A percentile compares a stretch with the other conserved stretches of the same genome.
phyloP scores from a whole-genome alignment of 2,113 vertebrate species.

The Crocuta crocuta region DNA sequence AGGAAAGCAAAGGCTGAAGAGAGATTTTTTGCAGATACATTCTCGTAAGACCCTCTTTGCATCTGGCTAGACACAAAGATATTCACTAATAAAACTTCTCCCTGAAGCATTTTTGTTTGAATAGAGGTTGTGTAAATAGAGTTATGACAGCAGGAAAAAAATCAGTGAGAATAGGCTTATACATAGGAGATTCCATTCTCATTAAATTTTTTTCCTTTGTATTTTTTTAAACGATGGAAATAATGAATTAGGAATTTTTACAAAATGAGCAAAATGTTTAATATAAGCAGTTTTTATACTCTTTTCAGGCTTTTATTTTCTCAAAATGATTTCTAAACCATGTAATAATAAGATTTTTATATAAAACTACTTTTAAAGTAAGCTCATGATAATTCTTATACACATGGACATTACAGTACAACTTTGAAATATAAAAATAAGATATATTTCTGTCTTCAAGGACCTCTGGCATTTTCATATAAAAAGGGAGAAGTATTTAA shows the following conservation, averaged over 20 bases:
- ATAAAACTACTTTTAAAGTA: conserved; percentile 49
- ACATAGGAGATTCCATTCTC: background rate
- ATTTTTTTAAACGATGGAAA: conserved; percentile 13
- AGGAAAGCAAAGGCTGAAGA: background rate
- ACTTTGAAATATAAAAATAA: conserved; percentile 23
- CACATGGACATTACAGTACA: background rate
- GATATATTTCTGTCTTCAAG: background rate
- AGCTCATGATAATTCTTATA: conserved; percentile 47
- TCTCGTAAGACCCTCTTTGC: background rate
- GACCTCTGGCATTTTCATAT: conserved; percentile 26
- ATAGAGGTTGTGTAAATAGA: background rate
- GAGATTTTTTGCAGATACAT: background rate
- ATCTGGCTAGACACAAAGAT: background rate
- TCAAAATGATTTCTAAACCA: conserved; percentile 49
- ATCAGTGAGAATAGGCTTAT: background rate
- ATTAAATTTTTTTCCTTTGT: background rate
- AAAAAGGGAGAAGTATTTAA: background rate
- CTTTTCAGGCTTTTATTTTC: conserved; percentile 22
- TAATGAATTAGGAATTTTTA: conserved; percentile 13
- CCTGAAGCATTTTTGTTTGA: conserved; percentile 41
- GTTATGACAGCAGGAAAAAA: background rate
- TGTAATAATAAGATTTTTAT: conserved; percentile 5
- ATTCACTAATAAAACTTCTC: conserved; percentile 13
- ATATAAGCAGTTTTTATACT: background rate
- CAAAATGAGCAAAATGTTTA: conserved; percentile 31